Percentiles rank a stretch among this genome's conserved stretches.
phyloP scores from a whole-genome alignment of 2,797 vertebrate species.

The Hozukius guyotensis region DNA sequence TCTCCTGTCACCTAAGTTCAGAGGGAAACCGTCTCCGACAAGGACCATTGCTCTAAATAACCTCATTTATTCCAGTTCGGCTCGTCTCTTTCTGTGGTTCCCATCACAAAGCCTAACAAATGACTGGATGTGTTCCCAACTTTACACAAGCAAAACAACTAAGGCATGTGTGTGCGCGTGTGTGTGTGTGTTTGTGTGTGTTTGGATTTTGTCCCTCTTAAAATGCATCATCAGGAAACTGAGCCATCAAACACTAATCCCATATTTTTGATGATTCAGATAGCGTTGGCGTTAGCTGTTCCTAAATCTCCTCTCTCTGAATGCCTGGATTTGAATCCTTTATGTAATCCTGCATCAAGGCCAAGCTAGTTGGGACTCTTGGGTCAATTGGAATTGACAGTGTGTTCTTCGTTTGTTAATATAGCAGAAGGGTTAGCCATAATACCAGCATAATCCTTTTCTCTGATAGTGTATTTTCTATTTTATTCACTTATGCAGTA shows the following conservation, averaged over 20 bases:
- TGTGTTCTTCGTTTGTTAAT: conserved; percentile 40
- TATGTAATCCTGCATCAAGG: conserved; percentile 67
- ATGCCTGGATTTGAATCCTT: conserved; percentile 62
- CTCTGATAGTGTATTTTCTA: conserved; percentile 26
- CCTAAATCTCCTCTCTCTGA: conserved; percentile 63
- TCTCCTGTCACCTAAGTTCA: not conserved
- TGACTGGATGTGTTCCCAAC: conserved; percentile 13
- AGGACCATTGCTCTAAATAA: conserved; percentile 33
- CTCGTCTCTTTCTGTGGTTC: conserved; percentile 16
- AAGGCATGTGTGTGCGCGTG: not conserved
- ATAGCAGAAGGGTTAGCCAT: conserved; percentile 28
- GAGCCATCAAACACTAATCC: conserved; percentile 65
- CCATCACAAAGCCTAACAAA: conserved; percentile 31
- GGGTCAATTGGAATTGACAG: conserved; percentile 53
- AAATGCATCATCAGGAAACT: conserved; percentile 58
- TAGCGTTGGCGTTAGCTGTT: conserved; percentile 54
- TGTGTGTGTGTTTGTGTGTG: not conserved
- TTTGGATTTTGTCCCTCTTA: conserved; percentile 38
- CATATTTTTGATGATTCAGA: conserved; percentile 69
- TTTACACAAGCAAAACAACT: conserved; percentile 25
- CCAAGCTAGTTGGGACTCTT: conserved; percentile 45
- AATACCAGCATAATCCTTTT: conserved; percentile 36
- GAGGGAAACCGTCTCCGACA: not conserved
- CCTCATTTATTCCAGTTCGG: conserved; percentile 38
- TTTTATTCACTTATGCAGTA: not conserved